phyloP scores from a whole-genome alignment of 30 jellyfish, hydroid and myxozoan genomes.

The Hydractinia echinata region DNA sequence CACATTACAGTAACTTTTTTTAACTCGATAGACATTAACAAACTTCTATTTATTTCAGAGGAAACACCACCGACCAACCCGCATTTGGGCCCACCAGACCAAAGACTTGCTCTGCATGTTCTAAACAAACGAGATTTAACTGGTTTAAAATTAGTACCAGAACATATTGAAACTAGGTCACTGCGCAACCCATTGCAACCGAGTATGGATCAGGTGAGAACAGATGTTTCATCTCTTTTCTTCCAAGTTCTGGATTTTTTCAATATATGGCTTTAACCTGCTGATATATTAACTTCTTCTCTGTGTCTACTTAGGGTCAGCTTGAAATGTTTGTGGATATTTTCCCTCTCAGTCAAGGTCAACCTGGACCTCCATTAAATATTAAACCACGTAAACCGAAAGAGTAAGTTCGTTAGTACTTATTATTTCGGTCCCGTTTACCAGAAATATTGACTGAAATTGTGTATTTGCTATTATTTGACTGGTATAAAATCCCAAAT shows the following conservation, averaged over 20 bases:
- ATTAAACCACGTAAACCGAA: conserved; percentile 84
- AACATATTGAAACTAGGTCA: conserved; percentile 94
- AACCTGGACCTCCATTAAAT: conserved; percentile 95
- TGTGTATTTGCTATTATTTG: not conserved
- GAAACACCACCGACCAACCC: conserved; percentile 58
- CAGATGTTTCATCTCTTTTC: conserved; percentile 68
- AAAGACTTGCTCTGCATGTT: conserved; percentile 89
- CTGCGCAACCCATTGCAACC: conserved; percentile 88
- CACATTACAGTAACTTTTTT: not conserved
- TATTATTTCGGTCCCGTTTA: not conserved
- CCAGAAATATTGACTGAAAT: not conserved
- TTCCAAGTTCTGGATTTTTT: conserved; percentile 4
- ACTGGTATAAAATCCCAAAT: no score
- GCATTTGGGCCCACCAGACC: conserved; percentile 93
- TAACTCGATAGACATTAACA: not conserved
- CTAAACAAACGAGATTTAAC: conserved; percentile 40
- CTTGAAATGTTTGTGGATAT: conserved; percentile 93
- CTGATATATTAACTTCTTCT: not conserved
- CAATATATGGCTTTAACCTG: not conserved
- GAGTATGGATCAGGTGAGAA: conserved; percentile 81
- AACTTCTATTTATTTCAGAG: conserved; percentile 38
- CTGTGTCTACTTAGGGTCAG: conserved; percentile 63
- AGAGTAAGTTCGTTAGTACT: conserved; percentile 38
- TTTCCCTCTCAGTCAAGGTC: conserved; percentile 82
- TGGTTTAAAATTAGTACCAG: conserved; percentile 71